Evolutionary conservation across 2,797 vertebrate genomes (phyloP).

Genomic region (Brotula barbata): DNA sequence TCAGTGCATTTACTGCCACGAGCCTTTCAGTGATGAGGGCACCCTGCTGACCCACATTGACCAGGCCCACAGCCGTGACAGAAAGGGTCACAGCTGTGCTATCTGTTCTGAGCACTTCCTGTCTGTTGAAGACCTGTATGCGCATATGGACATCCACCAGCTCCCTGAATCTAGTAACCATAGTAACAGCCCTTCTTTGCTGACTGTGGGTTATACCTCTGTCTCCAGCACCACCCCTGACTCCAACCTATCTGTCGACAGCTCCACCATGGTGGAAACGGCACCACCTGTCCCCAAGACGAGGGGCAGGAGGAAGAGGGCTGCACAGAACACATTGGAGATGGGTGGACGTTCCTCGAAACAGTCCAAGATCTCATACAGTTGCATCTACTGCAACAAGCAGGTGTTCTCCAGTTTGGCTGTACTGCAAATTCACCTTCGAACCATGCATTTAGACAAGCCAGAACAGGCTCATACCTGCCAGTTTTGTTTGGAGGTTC

Average conservation of each 20-base stretch:
- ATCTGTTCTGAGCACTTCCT: conserved; percentile 95
- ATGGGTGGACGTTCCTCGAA: conserved; percentile 87
- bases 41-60: conserved; percentile 94
- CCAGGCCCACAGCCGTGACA: conserved; percentile 89
- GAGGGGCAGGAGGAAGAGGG: conserved; percentile 89
- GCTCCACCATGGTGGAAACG: conserved; percentile 92
- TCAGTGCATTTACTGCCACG: conserved; percentile 96
- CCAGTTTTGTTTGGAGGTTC: conserved; percentile 96
- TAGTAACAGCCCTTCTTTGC: conserved; percentile 95
- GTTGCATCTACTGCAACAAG: conserved; percentile 98
- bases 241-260: conserved; percentile 97
- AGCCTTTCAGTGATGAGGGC: conserved; percentile 94
- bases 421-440: conserved; percentile 95
- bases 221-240: conserved; percentile 98
- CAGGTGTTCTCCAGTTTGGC: conserved; percentile 96
- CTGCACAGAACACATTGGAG: conserved; percentile 87
- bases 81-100: conserved; percentile 88
- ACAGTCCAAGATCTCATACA: conserved; percentile 93
- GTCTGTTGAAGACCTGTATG: conserved; percentile 93
- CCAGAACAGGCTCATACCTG: conserved; percentile 98
- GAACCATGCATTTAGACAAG: conserved; percentile 98
- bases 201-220: conserved; percentile 96
- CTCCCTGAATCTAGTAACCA: conserved; percentile 97
- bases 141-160: conserved; percentile 98
- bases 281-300: conserved; percentile 90